Base-by-base conservation (phyloP, 2,888 invertebrate species). In the Embidobia sp. region DNA sequence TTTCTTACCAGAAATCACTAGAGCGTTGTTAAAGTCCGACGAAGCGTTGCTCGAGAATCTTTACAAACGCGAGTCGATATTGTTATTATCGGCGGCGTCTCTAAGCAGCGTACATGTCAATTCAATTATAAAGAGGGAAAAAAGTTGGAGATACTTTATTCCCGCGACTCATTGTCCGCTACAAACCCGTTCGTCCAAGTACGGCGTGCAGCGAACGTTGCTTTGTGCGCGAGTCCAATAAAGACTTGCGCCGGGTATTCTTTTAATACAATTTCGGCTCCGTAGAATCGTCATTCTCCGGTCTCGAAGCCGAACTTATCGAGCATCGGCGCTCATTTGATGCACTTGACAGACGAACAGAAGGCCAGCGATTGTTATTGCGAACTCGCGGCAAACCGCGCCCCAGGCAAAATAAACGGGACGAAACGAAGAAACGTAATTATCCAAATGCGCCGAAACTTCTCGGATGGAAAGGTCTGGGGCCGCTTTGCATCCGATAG, bases 221-320 rank as follows among this genome's bases (percentile, higher is more conserved):
- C 74, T 74, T 74, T 74, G 74, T 74, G 53, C 74, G 42, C 57
- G 66, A 66, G 66, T 74, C 66, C 66, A 74, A 74, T 74, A 74
- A 67, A 74, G 53, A 15, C 53, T 5, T 33, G 35, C 46, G 18
- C 49, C 57, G 40, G 48, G 27, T 57, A 61, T 61, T 74, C 74
- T 74, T 74, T 74, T 74, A 66, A 74, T 61, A 31, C 61, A 74
- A 74, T 67, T 74, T 67, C 61, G 53, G 59, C 67, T 59, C 42
- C 42, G 44, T 46, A 29, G 49, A 64, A 64, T 73, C 66, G 59
- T 51, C 51, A 49, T 66, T 59, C 46, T 66, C 66, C 66, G 49
- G 22, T 8, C 64, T 33, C 15, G 15, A 69, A 48, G 10, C 31
- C 33, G 5, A 70, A 51, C 61, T 70, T 35, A 46, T 61, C 27